Evolutionary conservation across 1,140 invertebrate species (phyloP).

Genomic region (Plectrocnemia conspersa): DNA sequence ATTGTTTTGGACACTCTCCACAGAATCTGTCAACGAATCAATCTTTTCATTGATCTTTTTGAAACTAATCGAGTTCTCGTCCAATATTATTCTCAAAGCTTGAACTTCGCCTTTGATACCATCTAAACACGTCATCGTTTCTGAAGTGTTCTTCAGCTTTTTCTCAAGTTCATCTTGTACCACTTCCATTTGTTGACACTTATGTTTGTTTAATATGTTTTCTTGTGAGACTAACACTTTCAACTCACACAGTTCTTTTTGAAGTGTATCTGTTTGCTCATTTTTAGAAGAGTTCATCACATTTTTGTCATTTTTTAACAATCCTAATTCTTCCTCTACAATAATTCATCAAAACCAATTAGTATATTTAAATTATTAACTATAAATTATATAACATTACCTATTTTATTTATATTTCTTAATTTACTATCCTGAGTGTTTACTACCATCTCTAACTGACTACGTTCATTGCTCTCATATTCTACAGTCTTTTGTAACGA

Average conservation of each 20-base stretch:
- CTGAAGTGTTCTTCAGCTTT: not conserved
- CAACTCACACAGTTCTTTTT: slow-evolving; percentile 15
- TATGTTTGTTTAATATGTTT: slow-evolving; percentile 17
- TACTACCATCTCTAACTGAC: slow-evolving; percentile 29
- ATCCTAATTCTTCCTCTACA: slow-evolving; percentile 25
- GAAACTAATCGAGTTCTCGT: slow-evolving; percentile 25
- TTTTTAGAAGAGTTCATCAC: slow-evolving; percentile 8
- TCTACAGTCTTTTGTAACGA: slow-evolving; percentile 23
- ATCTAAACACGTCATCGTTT: slow-evolving; percentile 27
- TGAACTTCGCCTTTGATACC: slow-evolving; percentile 18
- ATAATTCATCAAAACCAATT: slow-evolving; percentile 7
- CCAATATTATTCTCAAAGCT: slow-evolving; percentile 18
- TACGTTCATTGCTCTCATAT: slow-evolving; percentile 24
- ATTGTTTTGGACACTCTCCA: not conserved
- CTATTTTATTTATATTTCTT: slow-evolving; percentile 26
- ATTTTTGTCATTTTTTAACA: slow-evolving; percentile 22
- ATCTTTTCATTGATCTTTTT: slow-evolving; percentile 17
- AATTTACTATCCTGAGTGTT: slow-evolving; percentile 31
- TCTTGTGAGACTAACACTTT: slow-evolving; percentile 13
- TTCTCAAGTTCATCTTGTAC: slow-evolving; percentile 12
- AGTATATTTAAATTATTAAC: not conserved
- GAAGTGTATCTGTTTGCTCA: slow-evolving; percentile 19
- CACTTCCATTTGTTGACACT: slow-evolving; percentile 15
- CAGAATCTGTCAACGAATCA: slow-evolving; percentile 8
- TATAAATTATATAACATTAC: slow-evolving; percentile 16